phyloP scores from a whole-genome alignment of 2,797 vertebrate species.

The Melanotaenia boesemani region DNA sequence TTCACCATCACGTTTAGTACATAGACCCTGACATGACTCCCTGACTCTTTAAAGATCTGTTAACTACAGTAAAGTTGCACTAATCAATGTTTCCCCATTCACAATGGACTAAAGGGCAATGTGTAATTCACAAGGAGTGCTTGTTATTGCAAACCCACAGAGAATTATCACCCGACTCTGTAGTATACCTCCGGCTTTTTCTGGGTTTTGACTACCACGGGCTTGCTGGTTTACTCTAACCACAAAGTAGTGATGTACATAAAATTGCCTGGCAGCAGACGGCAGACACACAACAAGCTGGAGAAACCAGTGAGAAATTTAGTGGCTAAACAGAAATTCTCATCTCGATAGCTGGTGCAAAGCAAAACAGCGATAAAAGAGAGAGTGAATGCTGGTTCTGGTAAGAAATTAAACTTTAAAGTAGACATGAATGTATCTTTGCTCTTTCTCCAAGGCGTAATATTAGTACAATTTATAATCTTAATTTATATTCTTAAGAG shows the following conservation, averaged over 20 bases:
- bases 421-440: neutral
- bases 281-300: neutral
- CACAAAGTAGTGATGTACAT: slow-evolving; percentile 2
- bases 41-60: neutral
- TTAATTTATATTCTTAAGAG: neutral
- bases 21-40: neutral
- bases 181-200: neutral
- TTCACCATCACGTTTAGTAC: slow-evolving; percentile 9
- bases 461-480: neutral
- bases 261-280: neutral
- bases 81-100: neutral
- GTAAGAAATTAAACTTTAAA: neutral
- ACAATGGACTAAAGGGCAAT: slow-evolving; percentile 3
- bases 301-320: neutral
- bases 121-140: neutral
- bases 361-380: slow-evolving; percentile 3
- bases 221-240: neutral
- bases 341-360: neutral
- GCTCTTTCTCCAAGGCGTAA: neutral
- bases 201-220: neutral
- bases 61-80: slow-evolving; percentile 9
- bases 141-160: neutral
- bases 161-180: neutral
- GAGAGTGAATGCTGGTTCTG: neutral
- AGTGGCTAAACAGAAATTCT: slow-evolving; percentile 3